Evolutionary conservation across 1,140 invertebrate genomes (phyloP), one percentile per base, ranked within the genome.

Genomic region (Halictus rubicundus): DNA sequence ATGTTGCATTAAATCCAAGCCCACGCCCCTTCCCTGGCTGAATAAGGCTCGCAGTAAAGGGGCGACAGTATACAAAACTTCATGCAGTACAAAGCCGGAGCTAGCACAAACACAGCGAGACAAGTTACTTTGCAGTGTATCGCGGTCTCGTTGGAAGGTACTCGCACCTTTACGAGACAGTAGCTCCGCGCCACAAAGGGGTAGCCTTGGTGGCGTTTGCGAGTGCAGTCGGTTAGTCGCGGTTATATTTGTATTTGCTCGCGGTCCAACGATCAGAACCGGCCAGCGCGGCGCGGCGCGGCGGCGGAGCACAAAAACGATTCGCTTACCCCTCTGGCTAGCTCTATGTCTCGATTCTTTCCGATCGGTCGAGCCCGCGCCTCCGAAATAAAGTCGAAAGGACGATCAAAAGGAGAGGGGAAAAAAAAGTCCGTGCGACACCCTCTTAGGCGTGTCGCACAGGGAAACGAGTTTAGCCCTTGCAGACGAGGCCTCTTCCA

Each of bases 351-450:
- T 27, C 42, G 10, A 5, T 63, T 46, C 37, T 69, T 76, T 84
- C 32, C 77, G 46, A 85, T 85, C 83, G 73, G 70, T 80, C 83
- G 73, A 68, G 72, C 57, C 37, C 23, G 37, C 21, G 54, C 64
- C 66, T n/a, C 12, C 37, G 57, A 46, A 84, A 68, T 64, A 70
- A 80, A 74, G 73, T 87, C 77, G 75, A 72, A 84, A 68, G 68
- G 71, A 84, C 61, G 27, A 84, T 84, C 83, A 82, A 86, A 88
- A 83, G 84, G 80, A 78, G 80, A 52, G 63, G 80, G 83, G 78
- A 88, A 88, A 80, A 83, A 85, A 81, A 73, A 42, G 23, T 32
- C 27, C n/a, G 2, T 6, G 37, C 61, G 68, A 54, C 73, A 59
- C 57, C 69, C 80, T 72, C 75, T 74, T 76, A 70, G 54, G 46